Percentiles rank a stretch among this genome's conserved stretches.
These are phyloP conservation scores for Dolichopus griseipennis DNA, from an alignment of 2,888 invertebrate genomes.

Conservation along the genomic window DNA sequence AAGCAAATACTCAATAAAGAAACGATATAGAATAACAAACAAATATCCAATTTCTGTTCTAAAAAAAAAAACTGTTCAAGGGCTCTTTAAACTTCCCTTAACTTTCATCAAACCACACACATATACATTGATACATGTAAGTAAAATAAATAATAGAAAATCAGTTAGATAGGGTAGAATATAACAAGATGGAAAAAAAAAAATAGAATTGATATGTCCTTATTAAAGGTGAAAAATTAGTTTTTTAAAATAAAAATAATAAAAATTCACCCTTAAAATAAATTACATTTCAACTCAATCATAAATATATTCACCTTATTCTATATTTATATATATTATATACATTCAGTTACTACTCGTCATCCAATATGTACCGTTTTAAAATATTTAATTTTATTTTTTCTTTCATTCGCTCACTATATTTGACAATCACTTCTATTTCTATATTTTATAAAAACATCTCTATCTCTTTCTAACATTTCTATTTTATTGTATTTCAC, in stretches of 20 bases:
- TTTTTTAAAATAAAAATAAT: not conserved
- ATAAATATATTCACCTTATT: too few relatives aligned
- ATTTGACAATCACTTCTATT: not conserved
- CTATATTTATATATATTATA: not conserved
- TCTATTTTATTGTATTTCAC: not conserved
- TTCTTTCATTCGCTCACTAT: too few relatives aligned
- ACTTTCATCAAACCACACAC: too few relatives aligned
- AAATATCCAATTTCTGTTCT: too few relatives aligned
- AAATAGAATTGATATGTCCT: not conserved
- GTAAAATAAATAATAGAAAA: not conserved
- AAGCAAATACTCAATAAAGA: too few relatives aligned
- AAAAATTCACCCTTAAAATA: not conserved
- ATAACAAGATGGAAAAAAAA: not conserved
- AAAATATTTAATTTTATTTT: too few relatives aligned
- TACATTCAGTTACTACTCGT: not conserved
- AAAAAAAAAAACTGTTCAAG: too few relatives aligned
- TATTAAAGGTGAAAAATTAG: constrained; percentile 4
- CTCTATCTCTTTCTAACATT: not conserved
- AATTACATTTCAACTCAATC: not conserved
- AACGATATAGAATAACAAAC: too few relatives aligned
- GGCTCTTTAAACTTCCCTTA: too few relatives aligned
- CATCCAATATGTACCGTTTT: not conserved
- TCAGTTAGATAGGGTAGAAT: too few relatives aligned
- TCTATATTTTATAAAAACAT: not conserved
- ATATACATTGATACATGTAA: too few relatives aligned